Percentiles rank a stretch among this genome's conserved stretches.
Conservation (phyloP, 2,113 vertebrate genomes). For the Periophthalmodon schlosseri region DNA sequence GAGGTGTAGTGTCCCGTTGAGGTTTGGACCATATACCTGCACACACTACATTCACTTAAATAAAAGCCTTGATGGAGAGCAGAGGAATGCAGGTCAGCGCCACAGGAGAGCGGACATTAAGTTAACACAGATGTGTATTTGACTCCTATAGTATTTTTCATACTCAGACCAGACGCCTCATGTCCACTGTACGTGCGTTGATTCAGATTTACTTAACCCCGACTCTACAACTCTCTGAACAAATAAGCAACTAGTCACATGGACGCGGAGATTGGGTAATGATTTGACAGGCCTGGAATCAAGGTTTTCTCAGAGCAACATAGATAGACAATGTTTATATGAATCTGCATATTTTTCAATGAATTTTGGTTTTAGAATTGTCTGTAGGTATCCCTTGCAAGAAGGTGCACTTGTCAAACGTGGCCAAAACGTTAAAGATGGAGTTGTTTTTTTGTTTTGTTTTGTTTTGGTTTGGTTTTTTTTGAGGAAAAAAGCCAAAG, state of each 20-base stretch:
- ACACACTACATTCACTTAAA: slow-evolving; percentile 58
- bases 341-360: slow-evolving; percentile 11
- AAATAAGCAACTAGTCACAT: slow-evolving; percentile 71
- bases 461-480: too few species aligned
- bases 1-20: slow-evolving; percentile 25
- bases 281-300: slow-evolving; percentile 53
- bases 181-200: slow-evolving; percentile 47
- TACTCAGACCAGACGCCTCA: slow-evolving; percentile 65
- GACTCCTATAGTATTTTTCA: slow-evolving; percentile 75
- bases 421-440: background rate
- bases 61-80: slow-evolving; percentile 63
- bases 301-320: slow-evolving; percentile 43
- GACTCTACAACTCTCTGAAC: slow-evolving; percentile 68
- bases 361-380: background rate
- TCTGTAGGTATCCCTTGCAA: background rate
- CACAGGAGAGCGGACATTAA: slow-evolving; percentile 72
- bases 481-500: too few species aligned
- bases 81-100: slow-evolving; percentile 70
- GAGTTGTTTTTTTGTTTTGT: too few species aligned
- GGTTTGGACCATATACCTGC: slow-evolving; percentile 61
- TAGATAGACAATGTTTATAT: slow-evolving; percentile 48
- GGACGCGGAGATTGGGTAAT: slow-evolving; percentile 55
- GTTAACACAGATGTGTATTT: slow-evolving; percentile 75
- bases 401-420: background rate
- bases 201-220: slow-evolving; percentile 76